Conservation (phyloP, 2,113 vertebrate species). For the Pomatorhinus ruficollis region DNA sequence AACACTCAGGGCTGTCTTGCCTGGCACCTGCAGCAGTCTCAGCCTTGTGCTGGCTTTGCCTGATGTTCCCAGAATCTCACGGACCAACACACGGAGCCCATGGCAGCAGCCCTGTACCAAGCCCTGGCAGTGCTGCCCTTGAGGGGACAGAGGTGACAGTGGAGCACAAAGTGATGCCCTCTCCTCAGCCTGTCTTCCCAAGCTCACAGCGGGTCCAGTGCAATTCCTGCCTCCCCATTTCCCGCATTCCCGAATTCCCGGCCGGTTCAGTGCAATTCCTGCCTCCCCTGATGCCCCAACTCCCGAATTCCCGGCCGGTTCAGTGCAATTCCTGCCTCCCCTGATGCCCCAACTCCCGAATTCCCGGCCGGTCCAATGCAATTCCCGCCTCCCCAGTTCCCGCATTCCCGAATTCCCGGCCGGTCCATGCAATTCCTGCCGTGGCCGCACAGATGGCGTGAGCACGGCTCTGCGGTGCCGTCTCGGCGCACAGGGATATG, state of each 20-base stretch:
- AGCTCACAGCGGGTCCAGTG: fast-evolving
- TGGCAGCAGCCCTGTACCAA: not conserved
- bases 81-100: not conserved
- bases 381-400: not conserved
- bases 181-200: not conserved
- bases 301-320: fast-evolving
- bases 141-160: not conserved
- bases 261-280: fast-evolving
- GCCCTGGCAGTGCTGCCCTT: not conserved
- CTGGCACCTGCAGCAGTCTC: not conserved
- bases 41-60: not conserved
- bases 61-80: not conserved
- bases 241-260: too few species aligned
- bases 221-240: not conserved
- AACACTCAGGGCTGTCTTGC: not conserved
- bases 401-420: not conserved
- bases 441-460: not conserved
- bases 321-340: not conserved
- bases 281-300: too few species aligned
- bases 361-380: not conserved
- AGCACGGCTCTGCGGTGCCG: not conserved
- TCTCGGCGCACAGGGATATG: fast-evolving
- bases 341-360: fast-evolving
- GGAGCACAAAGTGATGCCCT: not conserved
- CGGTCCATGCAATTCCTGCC: not conserved